Conservation (phyloP, 2,888 invertebrate genomes). For the Phalera bucephala region DNA sequence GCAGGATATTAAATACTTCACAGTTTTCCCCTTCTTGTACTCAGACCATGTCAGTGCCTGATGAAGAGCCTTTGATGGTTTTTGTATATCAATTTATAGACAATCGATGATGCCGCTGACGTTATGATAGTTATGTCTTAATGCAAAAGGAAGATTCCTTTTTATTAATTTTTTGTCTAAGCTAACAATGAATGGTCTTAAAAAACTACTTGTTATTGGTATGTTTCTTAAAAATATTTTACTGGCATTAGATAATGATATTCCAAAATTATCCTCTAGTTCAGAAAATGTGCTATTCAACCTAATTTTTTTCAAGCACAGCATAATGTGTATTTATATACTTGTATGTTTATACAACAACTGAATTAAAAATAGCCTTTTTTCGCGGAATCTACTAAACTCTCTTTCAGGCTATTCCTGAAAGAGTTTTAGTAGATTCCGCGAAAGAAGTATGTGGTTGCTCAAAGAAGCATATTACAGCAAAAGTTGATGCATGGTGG, state of each 20-base stretch:
- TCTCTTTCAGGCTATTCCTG: too few species aligned
- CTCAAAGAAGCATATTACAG: too few species aligned
- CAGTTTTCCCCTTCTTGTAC: slow-evolving; percentile 36
- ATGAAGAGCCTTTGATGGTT: slow-evolving; percentile 41
- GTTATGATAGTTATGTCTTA: slow-evolving; percentile 28
- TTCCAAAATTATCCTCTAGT: slow-evolving; percentile 27
- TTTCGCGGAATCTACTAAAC: too few species aligned
- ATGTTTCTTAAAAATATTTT: too few species aligned
- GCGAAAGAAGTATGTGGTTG: too few species aligned
- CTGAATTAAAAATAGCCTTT: neutral
- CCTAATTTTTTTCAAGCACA: slow-evolving; percentile 24
- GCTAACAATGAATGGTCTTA: slow-evolving; percentile 24
- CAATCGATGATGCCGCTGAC: slow-evolving; percentile 44
- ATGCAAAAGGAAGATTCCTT: slow-evolving; percentile 22
- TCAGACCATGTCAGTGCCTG: too few species aligned
- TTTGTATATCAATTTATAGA: slow-evolving; percentile 45
- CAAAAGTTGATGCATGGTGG: too few species aligned
- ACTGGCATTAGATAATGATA: slow-evolving; percentile 11
- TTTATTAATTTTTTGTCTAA: slow-evolving; percentile 15
- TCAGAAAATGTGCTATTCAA: slow-evolving; percentile 22
- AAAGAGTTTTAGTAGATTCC: too few species aligned
- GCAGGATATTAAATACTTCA: slow-evolving; percentile 34
- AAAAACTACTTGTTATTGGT: slow-evolving; percentile 20
- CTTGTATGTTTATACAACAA: slow-evolving; percentile 6
- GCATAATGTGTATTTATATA: slow-evolving; percentile 17